A percentile compares a stretch with the other conserved stretches of the same genome.
Conservation (phyloP, 2,797 vertebrate genomes). For the Mormyrus proboscirostris region DNA sequence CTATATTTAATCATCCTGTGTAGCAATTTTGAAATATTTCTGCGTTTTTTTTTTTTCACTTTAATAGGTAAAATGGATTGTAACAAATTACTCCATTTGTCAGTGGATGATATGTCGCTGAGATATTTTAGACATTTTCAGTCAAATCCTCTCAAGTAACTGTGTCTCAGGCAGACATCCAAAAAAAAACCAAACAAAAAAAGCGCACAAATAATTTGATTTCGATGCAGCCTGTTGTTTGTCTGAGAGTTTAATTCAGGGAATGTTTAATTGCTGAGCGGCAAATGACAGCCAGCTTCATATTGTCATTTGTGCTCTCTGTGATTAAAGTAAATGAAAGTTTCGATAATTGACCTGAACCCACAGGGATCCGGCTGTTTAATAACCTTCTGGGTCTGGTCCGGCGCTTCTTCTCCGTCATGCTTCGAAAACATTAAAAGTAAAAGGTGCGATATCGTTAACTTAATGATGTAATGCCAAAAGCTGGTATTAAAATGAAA, state of each 20-base stretch:
- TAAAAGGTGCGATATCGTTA: neutral
- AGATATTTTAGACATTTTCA: neutral
- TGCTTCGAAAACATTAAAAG: neutral
- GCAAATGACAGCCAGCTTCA: neutral
- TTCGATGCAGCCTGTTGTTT: neutral
- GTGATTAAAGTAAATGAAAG: neutral
- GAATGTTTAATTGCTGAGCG: neutral
- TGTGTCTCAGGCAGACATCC: neutral
- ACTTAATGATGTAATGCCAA: neutral
- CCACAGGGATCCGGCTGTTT: neutral
- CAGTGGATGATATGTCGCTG: neutral
- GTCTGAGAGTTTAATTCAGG: slow-evolving; percentile 10
- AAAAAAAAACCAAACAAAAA: neutral
- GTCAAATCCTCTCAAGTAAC: neutral
- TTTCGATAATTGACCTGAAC: neutral
- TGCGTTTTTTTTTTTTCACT: neutral
- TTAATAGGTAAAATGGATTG: neutral
- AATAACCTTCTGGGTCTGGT: neutral
- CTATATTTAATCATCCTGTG: neutral
- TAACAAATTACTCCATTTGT: neutral
- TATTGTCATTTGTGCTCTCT: neutral
- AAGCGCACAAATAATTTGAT: neutral
- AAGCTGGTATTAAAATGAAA: neutral
- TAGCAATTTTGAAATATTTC: neutral
- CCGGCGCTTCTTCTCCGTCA: neutral